Evolutionary conservation across 2,888 invertebrate species (phyloP).

Genomic region (Lomographa bimaculata): DNA sequence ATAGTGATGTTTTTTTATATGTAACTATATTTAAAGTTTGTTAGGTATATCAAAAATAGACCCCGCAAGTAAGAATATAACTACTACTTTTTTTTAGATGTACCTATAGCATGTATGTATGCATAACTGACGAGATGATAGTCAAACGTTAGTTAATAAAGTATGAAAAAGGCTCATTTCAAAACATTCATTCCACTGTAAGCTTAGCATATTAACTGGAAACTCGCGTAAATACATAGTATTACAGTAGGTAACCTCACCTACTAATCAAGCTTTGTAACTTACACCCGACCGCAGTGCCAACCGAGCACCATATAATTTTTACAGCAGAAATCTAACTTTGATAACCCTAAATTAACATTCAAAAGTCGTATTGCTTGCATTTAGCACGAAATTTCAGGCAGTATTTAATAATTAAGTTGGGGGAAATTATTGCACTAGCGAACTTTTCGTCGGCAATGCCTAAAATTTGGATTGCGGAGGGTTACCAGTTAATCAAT

Average conservation of each 20-base stretch:
- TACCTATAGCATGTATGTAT: too few species aligned
- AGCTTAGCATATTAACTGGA: too few species aligned
- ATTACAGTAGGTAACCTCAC: neutral
- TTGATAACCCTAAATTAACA: slow-evolving; percentile 37
- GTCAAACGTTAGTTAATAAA: too few species aligned
- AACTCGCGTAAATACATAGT: too few species aligned
- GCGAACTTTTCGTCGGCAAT: slow-evolving; percentile 44
- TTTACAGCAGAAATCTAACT: slow-evolving; percentile 22
- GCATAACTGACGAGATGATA: too few species aligned
- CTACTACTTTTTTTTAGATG: too few species aligned
- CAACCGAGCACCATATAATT: slow-evolving; percentile 17
- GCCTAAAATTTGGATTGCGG: slow-evolving; percentile 37
- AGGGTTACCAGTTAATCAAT: slow-evolving; percentile 14
- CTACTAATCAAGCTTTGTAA: slow-evolving; percentile 12
- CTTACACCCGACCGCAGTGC: slow-evolving; percentile 14
- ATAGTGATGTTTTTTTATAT: too few species aligned
- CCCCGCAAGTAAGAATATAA: too few species aligned
- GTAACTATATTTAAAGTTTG: too few species aligned
- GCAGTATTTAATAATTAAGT: slow-evolving; percentile 63
- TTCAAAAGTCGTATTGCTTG: slow-evolving; percentile 43
- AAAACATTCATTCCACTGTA: too few species aligned
- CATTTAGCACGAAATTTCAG: slow-evolving; percentile 71
- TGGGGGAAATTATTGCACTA: slow-evolving; percentile 58
- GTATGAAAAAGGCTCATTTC: too few species aligned
- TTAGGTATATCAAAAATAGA: too few species aligned